A percentile compares a stretch with the other conserved stretches of the same genome.
Evolutionary conservation across 2,888 invertebrate species (phyloP).

Genomic region (Pristionchus mayeri): DNA sequence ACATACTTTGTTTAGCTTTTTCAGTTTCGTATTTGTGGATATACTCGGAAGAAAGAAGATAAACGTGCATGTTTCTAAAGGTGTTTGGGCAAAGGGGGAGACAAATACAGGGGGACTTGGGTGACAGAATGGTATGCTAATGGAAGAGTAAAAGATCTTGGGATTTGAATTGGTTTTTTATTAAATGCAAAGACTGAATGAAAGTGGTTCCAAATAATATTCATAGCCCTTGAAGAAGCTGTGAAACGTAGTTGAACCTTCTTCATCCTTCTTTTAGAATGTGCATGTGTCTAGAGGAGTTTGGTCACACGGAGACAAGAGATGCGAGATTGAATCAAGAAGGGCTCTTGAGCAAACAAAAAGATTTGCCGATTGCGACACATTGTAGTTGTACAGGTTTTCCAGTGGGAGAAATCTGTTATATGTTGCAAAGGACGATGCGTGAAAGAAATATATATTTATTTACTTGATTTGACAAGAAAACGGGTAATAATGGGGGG

Average conservation of each 20-base stretch:
- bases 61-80: conserved; percentile 20
- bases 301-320: too few species aligned
- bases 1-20: neutral
- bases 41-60: conserved; percentile 33
- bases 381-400: too few species aligned
- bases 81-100: neutral
- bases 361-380: too few species aligned
- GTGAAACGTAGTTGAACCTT: neutral
- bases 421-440: too few species aligned
- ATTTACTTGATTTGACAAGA: too few species aligned
- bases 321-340: too few species aligned
- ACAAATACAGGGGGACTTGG: neutral
- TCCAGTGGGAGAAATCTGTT: too few species aligned
- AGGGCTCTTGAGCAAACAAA: too few species aligned
- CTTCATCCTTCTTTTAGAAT: too few species aligned
- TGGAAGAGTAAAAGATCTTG: neutral
- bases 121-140: neutral
- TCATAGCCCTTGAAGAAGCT: neutral
- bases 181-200: neutral
- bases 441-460: too few species aligned
- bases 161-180: neutral
- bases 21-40: conserved; percentile 16
- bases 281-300: too few species aligned
- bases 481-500: too few species aligned
- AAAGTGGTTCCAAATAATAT: neutral